Evolutionary conservation across 2,888 invertebrate species (phyloP), one percentile per base, ranked within the genome.

Genomic region (Polyommatus icarus): DNA sequence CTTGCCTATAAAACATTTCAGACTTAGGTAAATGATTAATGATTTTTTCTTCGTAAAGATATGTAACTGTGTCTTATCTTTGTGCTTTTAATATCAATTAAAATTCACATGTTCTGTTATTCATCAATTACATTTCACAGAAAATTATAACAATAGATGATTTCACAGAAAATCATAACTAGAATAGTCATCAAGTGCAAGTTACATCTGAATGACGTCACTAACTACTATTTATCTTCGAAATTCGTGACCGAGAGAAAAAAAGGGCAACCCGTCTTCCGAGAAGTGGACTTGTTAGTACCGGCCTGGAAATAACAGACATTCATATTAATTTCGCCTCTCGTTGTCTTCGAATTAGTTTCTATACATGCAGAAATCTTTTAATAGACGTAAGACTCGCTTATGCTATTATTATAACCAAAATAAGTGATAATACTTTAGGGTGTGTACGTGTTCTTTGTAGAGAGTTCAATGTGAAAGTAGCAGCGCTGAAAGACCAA

Each of bases 251-350:
- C 90, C 89, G 84, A 82, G 80, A 80, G 82, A 83, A 83, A 79
- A 82, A 82, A 85, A 85, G 84, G 84, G 80, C 80, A 83, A 84
- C 87, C 88, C 67, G 67, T 32, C 86, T 92, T 92, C 92, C 83
- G 86, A 90, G 92, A 92, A 91, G 81, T 83, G 86, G 84, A 87
- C 90, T 89, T 89, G 90, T 91, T 90, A 89, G 90, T 90, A 88
- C 73, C 87, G 86, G 91, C 90, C 85, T 76, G 76, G 29, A 29
- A 76, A 46, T 76, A 71, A 87, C 83, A 82, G 83, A 80, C 8
- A 50, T 71, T 29, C 67, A 32, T 67, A 67, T 67, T 67, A 67
- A 67, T 67, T 32, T 73, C 40, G 46, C n/a, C 73, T 12, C 40
- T 73, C 46, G 67, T 67, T 67, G 29, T 67, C 29, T 67, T 67